phyloP scores from a whole-genome alignment of 2,888 invertebrate species.

The Gari tellinella region DNA sequence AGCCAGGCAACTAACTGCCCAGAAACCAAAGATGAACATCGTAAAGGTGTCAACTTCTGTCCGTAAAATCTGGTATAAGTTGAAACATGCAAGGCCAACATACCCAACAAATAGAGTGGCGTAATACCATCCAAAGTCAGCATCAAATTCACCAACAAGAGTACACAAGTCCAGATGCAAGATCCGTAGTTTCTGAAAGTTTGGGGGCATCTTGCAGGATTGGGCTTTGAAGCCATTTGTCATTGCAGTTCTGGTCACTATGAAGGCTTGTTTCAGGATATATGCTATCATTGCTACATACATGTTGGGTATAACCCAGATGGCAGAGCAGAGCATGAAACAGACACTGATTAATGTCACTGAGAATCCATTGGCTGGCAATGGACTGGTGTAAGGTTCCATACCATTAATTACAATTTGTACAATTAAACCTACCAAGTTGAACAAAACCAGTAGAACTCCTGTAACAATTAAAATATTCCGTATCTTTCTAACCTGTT shows the following conservation, averaged over 20 bases:
- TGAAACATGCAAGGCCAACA: constrained; percentile 9
- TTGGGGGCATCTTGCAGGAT: background rate
- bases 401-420: constrained; percentile 1
- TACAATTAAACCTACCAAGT: constrained; percentile 2
- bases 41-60: background rate
- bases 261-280: too few relatives aligned
- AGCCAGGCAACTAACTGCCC: background rate
- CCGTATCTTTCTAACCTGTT: background rate
- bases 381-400: too few relatives aligned
- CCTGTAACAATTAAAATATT: background rate
- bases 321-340: too few relatives aligned
- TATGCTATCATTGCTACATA: too few relatives aligned
- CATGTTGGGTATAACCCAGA: too few relatives aligned
- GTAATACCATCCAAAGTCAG: constrained; percentile 12
- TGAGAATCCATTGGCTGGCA: too few relatives aligned
- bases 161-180: constrained; percentile 11
- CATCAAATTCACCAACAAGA: constrained; percentile 1
- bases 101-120: background rate
- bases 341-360: too few relatives aligned
- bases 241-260: background rate
- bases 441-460: background rate
- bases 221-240: background rate
- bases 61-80: constrained; percentile 4
- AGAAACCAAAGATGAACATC: background rate
- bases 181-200: background rate